Evolutionary conservation across 2,797 vertebrate genomes (phyloP), one percentile per base, ranked within the genome.

Genomic region (Sebastes cheni): DNA sequence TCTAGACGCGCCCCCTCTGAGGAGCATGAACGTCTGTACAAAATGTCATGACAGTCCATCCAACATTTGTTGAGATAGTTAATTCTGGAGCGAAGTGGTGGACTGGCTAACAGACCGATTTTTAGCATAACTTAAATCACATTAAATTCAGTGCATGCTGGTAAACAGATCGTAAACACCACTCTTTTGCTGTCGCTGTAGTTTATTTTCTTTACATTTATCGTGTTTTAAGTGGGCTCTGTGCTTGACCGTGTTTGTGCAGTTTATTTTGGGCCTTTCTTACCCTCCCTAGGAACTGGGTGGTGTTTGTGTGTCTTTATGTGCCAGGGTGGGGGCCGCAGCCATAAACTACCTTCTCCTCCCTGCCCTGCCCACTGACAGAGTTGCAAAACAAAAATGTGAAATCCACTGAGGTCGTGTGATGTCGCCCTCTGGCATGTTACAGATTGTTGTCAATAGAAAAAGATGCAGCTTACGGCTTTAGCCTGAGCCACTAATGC

Each of bases 221-320:
- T 18, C 23, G 13, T 75, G 78, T 84, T 81, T 65, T 34, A 42
- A 72, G 67, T 75, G 66, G 60, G 61, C 73, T 70, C 27, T 61
- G 74, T 75, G 73, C 55, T 73, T n/a, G 29, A 30, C 61, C 27
- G 34, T 83, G 59, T 70, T 58, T 74, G 77, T 30, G n/a, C 75
- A 27, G 78, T 79, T 87, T 88, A 88, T 91, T 91, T 88, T 77
- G 72, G 81, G 83, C 77, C 7, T 58, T 84, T 84, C 77, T 62
- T 83, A 8, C 39, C 55, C 73, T 72, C 84, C 80, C 76, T 4
- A 18, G 81, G 67, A 80, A 81, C 77, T 59, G 81, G 84, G 75
- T 76, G 77, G 80, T 80, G 81, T 74, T 81, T 84, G 76, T 87
- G 75, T 80, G 67, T 78, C 77, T 76, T 67, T 55, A 76, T 79